These are phyloP conservation scores for Tinamus guttatus DNA, from an alignment of 2,113 vertebrate genomes.

Conservation along the genomic window DNA sequence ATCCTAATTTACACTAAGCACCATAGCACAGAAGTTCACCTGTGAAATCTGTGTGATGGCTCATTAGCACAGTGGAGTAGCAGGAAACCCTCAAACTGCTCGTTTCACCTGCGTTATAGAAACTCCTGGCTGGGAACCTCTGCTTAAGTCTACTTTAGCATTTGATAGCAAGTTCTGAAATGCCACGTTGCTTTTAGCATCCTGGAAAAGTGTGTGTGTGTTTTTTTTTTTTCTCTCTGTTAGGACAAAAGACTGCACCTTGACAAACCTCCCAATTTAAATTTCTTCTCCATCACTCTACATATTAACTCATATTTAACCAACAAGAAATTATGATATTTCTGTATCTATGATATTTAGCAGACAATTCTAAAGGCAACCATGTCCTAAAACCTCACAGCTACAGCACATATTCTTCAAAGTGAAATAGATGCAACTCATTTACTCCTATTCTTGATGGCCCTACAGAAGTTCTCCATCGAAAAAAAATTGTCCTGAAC, in stretches of 20 bases:
- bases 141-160: not conserved
- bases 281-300: not conserved
- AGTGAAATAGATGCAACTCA: not conserved
- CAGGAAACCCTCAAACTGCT: not conserved
- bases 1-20: not conserved
- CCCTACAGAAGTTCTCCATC: not conserved
- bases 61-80: not conserved
- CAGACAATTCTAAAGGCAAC: not conserved
- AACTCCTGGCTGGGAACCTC: not conserved
- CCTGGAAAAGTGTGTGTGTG: not conserved
- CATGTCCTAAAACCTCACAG: not conserved
- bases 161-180: not conserved
- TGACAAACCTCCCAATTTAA: not conserved
- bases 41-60: not conserved
- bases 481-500: not conserved
- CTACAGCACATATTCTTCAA: not conserved
- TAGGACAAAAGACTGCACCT: not conserved
- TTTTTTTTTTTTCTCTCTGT: not conserved
- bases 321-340: not conserved
- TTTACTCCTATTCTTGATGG: not conserved
- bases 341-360: not conserved
- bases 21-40: not conserved
- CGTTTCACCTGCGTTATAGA: not conserved
- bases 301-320: fast-evolving
- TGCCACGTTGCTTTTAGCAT: not conserved